These are phyloP conservation scores for Podarcis muralis DNA, from an alignment of 2,113 vertebrate species.

Conservation along the genomic window DNA sequence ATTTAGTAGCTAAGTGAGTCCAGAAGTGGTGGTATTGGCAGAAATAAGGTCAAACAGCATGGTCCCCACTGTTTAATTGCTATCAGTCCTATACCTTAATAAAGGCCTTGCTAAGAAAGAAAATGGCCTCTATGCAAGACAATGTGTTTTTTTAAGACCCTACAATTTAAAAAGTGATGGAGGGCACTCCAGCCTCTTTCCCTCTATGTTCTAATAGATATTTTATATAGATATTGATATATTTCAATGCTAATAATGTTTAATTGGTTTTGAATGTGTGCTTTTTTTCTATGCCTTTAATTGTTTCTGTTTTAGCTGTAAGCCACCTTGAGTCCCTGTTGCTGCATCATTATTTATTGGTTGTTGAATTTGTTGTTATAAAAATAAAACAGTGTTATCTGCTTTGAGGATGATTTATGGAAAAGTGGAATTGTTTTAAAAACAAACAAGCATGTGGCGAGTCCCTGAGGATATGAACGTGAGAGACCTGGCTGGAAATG, in stretches of 20 bases:
- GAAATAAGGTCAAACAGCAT: neutral
- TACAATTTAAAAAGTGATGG: neutral
- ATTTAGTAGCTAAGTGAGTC: too few relatives aligned
- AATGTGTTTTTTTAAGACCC: neutral
- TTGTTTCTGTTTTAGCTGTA: neutral
- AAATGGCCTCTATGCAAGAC: neutral
- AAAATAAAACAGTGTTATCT: neutral
- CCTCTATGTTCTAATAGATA: too few relatives aligned
- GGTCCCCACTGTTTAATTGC: neutral
- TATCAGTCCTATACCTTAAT: neutral
- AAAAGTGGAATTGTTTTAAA: neutral
- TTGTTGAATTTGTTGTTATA: neutral
- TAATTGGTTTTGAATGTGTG: too few relatives aligned
- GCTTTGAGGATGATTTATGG: neutral
- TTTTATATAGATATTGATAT: too few relatives aligned
- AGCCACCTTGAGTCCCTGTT: neutral
- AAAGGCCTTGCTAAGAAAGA: neutral
- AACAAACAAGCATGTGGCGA: neutral
- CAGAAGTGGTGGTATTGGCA: neutral
- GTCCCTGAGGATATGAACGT: neutral
- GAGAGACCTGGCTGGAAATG: neutral
- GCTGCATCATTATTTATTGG: too few relatives aligned
- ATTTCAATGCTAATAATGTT: too few relatives aligned
- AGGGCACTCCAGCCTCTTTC: too few relatives aligned
- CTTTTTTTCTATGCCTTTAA: neutral